A percentile compares a stretch with the other conserved stretches of the same genome.
Evolutionary conservation across 2,113 vertebrate genomes (phyloP).

Genomic region (Brienomyrus brachyistius): DNA sequence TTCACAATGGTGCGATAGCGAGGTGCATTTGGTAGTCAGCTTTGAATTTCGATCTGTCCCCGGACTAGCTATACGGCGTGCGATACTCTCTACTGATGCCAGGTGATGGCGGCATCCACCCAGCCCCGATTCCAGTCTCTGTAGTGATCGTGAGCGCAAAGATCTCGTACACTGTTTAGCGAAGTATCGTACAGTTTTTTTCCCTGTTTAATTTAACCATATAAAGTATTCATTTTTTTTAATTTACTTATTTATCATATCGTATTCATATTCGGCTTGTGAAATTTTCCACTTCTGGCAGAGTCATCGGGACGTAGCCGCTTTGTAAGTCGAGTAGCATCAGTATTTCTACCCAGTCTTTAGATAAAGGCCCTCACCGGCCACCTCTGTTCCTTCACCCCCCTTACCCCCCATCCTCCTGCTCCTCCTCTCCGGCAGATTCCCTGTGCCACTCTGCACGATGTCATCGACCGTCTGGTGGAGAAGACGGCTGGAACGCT

Average conservation of each 20-base stretch:
- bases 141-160: background rate
- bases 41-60: background rate
- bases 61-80: background rate
- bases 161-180: background rate
- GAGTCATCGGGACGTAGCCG: background rate
- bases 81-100: background rate
- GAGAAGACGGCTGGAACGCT: constrained; percentile 65
- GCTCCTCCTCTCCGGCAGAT: constrained; percentile 46
- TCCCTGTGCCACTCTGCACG: constrained; percentile 67
- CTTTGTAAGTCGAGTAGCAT: background rate
- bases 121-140: background rate
- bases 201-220: background rate
- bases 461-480: constrained; percentile 72
- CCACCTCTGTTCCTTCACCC: background rate
- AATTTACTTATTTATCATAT: background rate
- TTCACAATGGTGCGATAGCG: background rate
- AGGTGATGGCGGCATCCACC: background rate
- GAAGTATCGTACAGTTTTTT: background rate
- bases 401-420: background rate
- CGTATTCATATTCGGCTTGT: background rate
- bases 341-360: background rate
- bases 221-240: background rate
- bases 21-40: background rate
- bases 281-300: background rate
- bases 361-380: background rate